Percentiles rank a stretch among this genome's conserved stretches.
Evolutionary conservation across 2,113 vertebrate genomes (phyloP).

Genomic region (Pygoscelis antarcticus): DNA sequence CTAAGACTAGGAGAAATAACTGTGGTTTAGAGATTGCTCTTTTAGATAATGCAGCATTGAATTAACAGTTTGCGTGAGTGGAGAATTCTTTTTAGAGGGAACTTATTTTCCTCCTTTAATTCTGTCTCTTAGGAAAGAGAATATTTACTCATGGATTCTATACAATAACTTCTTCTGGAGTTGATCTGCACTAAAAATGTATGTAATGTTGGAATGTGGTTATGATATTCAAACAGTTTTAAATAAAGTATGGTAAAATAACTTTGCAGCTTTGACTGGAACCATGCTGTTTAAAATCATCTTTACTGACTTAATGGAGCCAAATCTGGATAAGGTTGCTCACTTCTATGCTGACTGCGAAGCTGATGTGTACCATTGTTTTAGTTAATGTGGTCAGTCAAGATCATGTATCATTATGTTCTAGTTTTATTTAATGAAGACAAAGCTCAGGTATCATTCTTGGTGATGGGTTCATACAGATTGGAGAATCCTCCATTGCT

Average conservation of each 20-base stretch:
- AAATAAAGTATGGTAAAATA: background rate
- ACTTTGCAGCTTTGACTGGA: background rate
- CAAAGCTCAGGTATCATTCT: background rate
- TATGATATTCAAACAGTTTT: background rate
- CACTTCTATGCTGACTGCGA: background rate
- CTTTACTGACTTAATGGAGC: background rate
- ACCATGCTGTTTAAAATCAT: background rate
- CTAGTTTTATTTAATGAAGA: background rate
- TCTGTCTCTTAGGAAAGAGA: background rate
- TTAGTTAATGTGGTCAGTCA: background rate
- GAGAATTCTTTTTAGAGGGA: background rate
- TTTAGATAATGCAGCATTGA: background rate
- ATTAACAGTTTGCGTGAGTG: background rate
- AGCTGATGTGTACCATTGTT: background rate
- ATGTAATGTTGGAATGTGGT: background rate
- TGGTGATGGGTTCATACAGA: background rate
- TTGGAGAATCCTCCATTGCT: background rate
- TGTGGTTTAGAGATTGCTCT: background rate
- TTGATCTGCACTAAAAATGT: background rate
- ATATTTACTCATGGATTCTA: background rate
- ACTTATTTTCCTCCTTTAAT: background rate
- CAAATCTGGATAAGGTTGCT: background rate
- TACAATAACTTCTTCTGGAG: background rate
- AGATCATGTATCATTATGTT: background rate
- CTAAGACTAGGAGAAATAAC: background rate